Base-by-base conservation (phyloP, 2,888 invertebrate species). In the Steromphala cineraria region DNA sequence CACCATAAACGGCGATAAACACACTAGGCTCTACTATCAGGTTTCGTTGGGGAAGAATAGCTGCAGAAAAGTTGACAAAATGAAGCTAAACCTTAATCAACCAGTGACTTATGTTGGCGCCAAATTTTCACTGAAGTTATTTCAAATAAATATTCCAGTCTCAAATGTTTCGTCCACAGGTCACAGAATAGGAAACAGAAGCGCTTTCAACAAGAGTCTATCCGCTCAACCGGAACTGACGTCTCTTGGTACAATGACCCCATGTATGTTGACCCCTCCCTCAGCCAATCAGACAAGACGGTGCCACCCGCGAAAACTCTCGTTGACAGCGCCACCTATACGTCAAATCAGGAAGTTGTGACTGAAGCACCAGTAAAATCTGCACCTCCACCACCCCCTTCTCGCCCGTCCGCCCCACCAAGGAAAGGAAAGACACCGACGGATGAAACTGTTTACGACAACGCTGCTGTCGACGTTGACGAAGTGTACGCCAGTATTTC, bases 161-260 rank as follows among this genome's bases (percentile, higher is more conserved):
- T n/a, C n/a, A 24, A 24, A 3, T 24, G 5, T 28, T 2, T 62
- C 28, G 13, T n/a, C 2, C n/a, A 62, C 62, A 62, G 62, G 17
- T 62, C 62, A 13, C 62, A 62, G 62, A 62, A 28, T 15, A 62
- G 17, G 62, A 62, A 62, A 28, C 8, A 24, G 62, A 24, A 24
- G 62, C 15, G 28, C 0, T 62, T 28, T 28, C 24, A 28, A 3
- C 62, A 24, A 17, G 28, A 62, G 62, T 21, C 21, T 24, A 7
- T 21, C 2, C 46, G 56, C 56, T 67, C 67, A 3, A 19, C 19
- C 2, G 52, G 52, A 24, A 46, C 46, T 15, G 17, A 52, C 19
- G 46, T 13, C 15, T 53, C 53, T 53, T 75, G 75, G 75, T 75
- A 75, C 53, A 75, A 52, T 21, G 75, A 75, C 53, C 24, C 75